Evolutionary conservation across 2,888 invertebrate species (phyloP), one percentile per base, ranked within the genome.

Genomic region (Aromia moschata): DNA sequence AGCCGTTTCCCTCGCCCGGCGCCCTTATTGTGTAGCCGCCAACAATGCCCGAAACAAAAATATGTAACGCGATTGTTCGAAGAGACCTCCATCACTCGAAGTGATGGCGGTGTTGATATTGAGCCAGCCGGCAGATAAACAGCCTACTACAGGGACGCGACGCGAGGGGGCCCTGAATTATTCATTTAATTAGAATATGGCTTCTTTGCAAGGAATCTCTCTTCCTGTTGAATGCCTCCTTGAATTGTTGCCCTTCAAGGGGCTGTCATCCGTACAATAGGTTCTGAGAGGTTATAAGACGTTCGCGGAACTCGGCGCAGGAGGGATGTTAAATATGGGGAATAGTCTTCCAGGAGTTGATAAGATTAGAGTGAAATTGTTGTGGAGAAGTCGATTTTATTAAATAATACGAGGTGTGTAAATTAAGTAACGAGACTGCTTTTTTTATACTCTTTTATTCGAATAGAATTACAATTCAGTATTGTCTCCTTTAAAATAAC

Each of bases 101-200:
- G n/a, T n/a, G n/a, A n/a, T n/a, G n/a, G 12, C 33, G 15, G 10
- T 18, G 36, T 47, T 38, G 38, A 25, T 49, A 49, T 38, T 18
- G 12, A 49, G 25, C 20, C n/a, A n/a, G 18, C 14, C 38, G 15
- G 20, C 16, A 49, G 49, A 49, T 49, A 49, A 36, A 49, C 38
- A 36, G 11, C 36, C 47, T 18, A 51, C 30, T 11, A 56, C 57
- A n/a, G n/a, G n/a, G n/a, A n/a, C 56, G 52, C 56, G 45, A 60
- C 52, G 55, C 56, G 56, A 59, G 60, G 60, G 56, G 40, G 58
- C 11, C 56, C 51, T 60, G 60, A 64, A 64, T 64, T 56, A 64
- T 64, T 64, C 60, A 64, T 64, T 64, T 58, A 60, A 64, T 64
- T 64, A 64, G 64, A 64, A 64, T 64, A 64, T 64, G 38, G 64